phyloP scores from a whole-genome alignment of 2,797 vertebrate genomes.

The Lutjanus campechanus region DNA sequence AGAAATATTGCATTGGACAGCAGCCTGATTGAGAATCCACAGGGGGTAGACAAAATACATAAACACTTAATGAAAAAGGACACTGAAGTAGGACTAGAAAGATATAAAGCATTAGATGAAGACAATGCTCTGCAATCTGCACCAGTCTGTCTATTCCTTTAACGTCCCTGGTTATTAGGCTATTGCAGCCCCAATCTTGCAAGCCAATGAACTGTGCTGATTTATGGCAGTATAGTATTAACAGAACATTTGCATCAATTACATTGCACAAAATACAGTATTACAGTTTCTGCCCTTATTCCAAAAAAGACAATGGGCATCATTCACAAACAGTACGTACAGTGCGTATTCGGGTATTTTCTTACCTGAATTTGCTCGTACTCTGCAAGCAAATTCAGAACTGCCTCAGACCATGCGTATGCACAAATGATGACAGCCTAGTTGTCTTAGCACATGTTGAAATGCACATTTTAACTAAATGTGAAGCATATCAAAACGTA shows the following conservation, averaged over 20 bases:
- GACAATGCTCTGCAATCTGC: not conserved
- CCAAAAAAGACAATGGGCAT: no score
- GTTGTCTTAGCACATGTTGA: no score
- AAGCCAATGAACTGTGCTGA: conserved; percentile 8
- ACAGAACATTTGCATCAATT: not conserved
- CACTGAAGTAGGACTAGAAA: not conserved
- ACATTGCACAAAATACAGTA: no score
- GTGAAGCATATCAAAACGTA: no score
- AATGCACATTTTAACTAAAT: no score
- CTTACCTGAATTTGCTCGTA: no score
- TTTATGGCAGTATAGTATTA: conserved; percentile 2
- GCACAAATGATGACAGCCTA: no score
- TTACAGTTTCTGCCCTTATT: no score
- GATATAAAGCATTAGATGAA: not conserved
- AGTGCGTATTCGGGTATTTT: no score
- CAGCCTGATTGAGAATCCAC: conserved; percentile 22
- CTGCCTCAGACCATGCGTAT: no score
- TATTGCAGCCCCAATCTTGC: not conserved
- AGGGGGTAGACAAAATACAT: conserved; percentile 16
- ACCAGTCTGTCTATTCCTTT: not conserved
- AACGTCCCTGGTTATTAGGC: not conserved
- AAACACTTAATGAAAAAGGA: conserved; percentile 8
- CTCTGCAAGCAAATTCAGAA: no score
- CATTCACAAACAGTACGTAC: no score
- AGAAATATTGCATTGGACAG: conserved; percentile 29